Base-by-base conservation (phyloP, 2,113 vertebrate species). In the Malurus cyaneus region DNA sequence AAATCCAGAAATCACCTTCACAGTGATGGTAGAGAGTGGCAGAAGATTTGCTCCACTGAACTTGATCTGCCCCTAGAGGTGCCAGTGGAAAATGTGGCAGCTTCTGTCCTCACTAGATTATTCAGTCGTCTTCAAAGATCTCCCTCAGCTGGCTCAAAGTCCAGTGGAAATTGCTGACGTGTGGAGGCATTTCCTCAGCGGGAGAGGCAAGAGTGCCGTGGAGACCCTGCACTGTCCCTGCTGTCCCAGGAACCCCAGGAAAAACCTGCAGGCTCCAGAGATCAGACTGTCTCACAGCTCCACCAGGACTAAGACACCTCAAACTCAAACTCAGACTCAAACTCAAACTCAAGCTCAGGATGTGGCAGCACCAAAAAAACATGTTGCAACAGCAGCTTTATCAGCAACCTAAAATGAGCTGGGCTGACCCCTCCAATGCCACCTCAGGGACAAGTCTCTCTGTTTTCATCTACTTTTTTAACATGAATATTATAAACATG, bases 131-230 rank as follows among this genome's bases (percentile, higher is more conserved):
- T 73, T 62, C 39, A 36, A 88, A 92, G 20, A 53, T 21, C 28
- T 57, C 36, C 49, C 62, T 36, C 11, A 84, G 78, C 12, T 50
- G 29, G 6, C 52, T 70, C 29, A 54, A 86, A 80, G 50, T 7
- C 18, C 81, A 77, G 66, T 18, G 19, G 44, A 67, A 67, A 71
- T 11, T 28, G 19, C n/a, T 0, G 0, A 19, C 0, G 1, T 13
- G 11, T 23, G 16, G 14, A 82, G 26, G 28, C 46, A 52, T 59
- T 44, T 89, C 20, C 23, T 8, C 5, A 36, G 3, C 26, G 12
- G 13, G 7, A 84, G 18, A 70, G 4, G 46, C 0, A 0, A 36
- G 29, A 64, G 39, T 15, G 29, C 2, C 0, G 0, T 11, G 18
- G 32, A 41, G 19, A 69, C 8, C 15, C 15, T 3, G 1, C 16